phyloP scores from a whole-genome alignment of 2,888 invertebrate species.

The Scaptomyza caliginosa region DNA sequence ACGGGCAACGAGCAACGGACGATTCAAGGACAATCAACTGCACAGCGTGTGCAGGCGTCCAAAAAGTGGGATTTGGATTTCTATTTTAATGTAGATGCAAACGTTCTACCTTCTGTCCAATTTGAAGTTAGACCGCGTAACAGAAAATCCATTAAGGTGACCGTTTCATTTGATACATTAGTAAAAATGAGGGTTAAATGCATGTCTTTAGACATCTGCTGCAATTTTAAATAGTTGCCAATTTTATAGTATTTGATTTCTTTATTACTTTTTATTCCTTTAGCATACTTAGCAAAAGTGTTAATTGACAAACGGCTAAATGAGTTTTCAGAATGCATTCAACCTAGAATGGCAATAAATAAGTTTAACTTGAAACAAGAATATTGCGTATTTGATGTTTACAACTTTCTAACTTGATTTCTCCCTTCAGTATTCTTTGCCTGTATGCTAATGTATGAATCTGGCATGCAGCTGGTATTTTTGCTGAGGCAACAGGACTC shows the following conservation, averaged over 20 bases:
- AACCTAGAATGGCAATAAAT: constrained; percentile 41
- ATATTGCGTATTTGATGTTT: too few species aligned
- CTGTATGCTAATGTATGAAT: constrained; percentile 53
- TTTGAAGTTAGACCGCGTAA: constrained; percentile 76
- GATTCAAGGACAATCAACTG: constrained; percentile 80
- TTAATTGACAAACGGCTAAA: constrained; percentile 63
- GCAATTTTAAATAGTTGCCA: constrained; percentile 55
- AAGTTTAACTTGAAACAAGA: too few species aligned
- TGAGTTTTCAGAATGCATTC: constrained; percentile 49
- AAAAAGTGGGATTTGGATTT: constrained; percentile 32
- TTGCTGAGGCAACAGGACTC: constrained; percentile 35
- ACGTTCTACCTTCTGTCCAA: constrained; percentile 75
- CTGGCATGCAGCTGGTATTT: constrained; percentile 49
- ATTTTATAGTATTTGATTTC: not conserved
- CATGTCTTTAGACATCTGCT: constrained; percentile 81
- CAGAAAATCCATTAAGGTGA: constrained; percentile 79
- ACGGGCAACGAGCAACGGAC: constrained; percentile 35
- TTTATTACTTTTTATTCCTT: constrained; percentile 24
- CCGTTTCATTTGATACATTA: constrained; percentile 78
- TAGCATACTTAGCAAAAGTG: constrained; percentile 67
- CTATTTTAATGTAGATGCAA: constrained; percentile 1
- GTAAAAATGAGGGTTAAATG: constrained; percentile 80
- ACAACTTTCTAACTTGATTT: not conserved
- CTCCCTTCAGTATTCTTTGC: not conserved
- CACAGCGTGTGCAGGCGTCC: constrained; percentile 67